These are phyloP conservation scores for Hormaphis cornu DNA, from an alignment of 1,140 invertebrate species.

Conservation along the genomic window DNA sequence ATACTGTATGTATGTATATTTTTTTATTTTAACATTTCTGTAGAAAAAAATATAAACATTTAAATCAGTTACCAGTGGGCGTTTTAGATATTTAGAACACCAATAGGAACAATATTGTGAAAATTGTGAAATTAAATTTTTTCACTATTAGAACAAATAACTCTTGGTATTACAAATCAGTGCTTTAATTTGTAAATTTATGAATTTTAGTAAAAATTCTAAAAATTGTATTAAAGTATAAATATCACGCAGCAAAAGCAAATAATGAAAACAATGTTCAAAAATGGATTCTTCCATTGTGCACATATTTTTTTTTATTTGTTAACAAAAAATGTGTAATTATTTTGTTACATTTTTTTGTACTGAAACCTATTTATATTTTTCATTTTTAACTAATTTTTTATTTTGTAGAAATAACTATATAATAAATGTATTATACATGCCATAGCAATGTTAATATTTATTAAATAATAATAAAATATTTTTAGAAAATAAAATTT, in stretches of 20 bases:
- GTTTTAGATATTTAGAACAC: slow-evolving; percentile 15
- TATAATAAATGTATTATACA: slow-evolving; percentile 12
- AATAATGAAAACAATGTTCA: slow-evolving; percentile 11
- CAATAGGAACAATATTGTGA: slow-evolving; percentile 30
- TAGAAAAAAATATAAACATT: slow-evolving; percentile 16
- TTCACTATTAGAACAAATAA: slow-evolving; percentile 27
- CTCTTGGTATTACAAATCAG: slow-evolving; percentile 6
- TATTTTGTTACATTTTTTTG: slow-evolving; percentile 28
- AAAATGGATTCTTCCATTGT: slow-evolving; percentile 28
- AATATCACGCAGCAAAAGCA: not conserved
- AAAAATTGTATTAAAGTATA: slow-evolving; percentile 11
- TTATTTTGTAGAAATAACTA: slow-evolving; percentile 14
- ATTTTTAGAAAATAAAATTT: slow-evolving; percentile 27
- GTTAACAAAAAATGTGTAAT: slow-evolving; percentile 24
- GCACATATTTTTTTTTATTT: slow-evolving; percentile 6
- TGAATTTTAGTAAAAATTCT: not conserved
- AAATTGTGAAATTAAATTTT: slow-evolving; percentile 18
- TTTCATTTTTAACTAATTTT: slow-evolving; percentile 18
- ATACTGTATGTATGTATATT: slow-evolving; percentile 28
- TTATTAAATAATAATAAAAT: slow-evolving; percentile 24
- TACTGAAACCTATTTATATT: slow-evolving; percentile 24
- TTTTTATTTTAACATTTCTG: slow-evolving; percentile 8
- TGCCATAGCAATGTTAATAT: slow-evolving; percentile 29
- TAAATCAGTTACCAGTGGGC: slow-evolving; percentile 29
- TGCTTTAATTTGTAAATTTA: slow-evolving; percentile 4